Evolutionary conservation across 2,888 invertebrate genomes (phyloP), one percentile per base, ranked within the genome.

Genomic region (Dendrolimus houi): DNA sequence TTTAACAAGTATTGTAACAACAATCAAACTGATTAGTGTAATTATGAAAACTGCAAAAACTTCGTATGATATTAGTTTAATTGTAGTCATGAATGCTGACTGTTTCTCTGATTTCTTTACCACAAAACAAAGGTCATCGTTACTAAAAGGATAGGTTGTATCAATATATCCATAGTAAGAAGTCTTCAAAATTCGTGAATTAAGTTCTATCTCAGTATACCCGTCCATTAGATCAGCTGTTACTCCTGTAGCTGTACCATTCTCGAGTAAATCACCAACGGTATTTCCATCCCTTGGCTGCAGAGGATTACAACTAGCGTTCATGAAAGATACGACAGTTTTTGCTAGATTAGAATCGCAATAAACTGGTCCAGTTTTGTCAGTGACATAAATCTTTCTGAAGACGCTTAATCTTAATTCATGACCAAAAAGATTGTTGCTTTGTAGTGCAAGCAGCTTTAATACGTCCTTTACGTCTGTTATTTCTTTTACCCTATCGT

Each of bases 51-150:
- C 56, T 7, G 77, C 29, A 1, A 89, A 68, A 61, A 86, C 72
- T 41, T 77, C 60, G n/a, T 69, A 62, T 10, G 83, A 79, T 70
- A 91, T 83, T 54, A 87, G 62, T 58, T 81, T 76, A 47, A 87
- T 64, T 2, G 80, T 78, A 9, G 87, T 85, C 65, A 81, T 85
- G 64, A 92, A 91, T 1, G 89, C 80, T 0, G 92, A 85, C 58
- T 91, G 88, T n/a, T 75, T 76, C 9, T 73, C 72, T 0, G 92
- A 83, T 63, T 92, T 92, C 58, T 91, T 91, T 8, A 92, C 81
- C 41, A 93, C 63, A 56, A 93, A 91, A 68, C 93, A 93, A 9
- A 93, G 65, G 65, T 91, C 90, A 60, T 93, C 92, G 60, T 92
- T 90, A 9, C 70, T 77, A 8, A 92, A 76, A 2, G 92, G 91